Evolutionary conservation across 2,113 vertebrate genomes (phyloP).

Genomic region (Ameiurus melas): DNA sequence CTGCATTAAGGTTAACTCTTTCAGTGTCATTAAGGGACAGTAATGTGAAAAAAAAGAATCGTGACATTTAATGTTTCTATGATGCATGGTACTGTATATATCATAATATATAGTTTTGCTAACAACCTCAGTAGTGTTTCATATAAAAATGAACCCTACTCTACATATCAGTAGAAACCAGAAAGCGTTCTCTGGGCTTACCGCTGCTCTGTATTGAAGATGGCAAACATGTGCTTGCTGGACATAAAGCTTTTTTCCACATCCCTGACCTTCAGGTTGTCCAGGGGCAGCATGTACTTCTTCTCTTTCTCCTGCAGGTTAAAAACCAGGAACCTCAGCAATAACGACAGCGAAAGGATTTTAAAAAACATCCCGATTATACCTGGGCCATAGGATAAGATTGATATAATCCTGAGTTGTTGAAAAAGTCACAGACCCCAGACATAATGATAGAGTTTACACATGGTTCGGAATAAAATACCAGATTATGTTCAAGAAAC

Average conservation of each 20-base stretch:
- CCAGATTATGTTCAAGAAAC: too few relatives aligned
- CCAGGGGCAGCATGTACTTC: conserved; percentile 95
- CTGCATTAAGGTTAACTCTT: too few relatives aligned
- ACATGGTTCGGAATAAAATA: neutral
- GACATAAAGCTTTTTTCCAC: conserved; percentile 93
- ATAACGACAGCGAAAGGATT: neutral
- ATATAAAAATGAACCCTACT: neutral
- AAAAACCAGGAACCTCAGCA: conserved; percentile 32
- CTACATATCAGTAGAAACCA: neutral
- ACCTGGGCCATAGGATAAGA: neutral
- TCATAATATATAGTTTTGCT: too few relatives aligned
- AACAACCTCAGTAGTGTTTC: too few relatives aligned
- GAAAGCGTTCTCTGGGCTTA: conserved; percentile 60
- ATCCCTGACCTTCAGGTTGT: conserved; percentile 90
- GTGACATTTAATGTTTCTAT: too few relatives aligned
- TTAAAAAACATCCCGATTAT: neutral
- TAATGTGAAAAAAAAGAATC: too few relatives aligned
- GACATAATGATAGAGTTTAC: neutral
- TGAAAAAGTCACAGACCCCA: neutral
- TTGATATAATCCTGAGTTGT: neutral
- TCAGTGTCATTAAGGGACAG: too few relatives aligned
- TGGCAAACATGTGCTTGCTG: conserved; percentile 86
- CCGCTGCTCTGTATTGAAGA: conserved; percentile 91
- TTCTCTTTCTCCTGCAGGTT: conserved; percentile 90
- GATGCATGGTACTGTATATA: too few relatives aligned